Conservation (phyloP, 2,113 vertebrate genomes). For the Oreocharis arfaki region DNA sequence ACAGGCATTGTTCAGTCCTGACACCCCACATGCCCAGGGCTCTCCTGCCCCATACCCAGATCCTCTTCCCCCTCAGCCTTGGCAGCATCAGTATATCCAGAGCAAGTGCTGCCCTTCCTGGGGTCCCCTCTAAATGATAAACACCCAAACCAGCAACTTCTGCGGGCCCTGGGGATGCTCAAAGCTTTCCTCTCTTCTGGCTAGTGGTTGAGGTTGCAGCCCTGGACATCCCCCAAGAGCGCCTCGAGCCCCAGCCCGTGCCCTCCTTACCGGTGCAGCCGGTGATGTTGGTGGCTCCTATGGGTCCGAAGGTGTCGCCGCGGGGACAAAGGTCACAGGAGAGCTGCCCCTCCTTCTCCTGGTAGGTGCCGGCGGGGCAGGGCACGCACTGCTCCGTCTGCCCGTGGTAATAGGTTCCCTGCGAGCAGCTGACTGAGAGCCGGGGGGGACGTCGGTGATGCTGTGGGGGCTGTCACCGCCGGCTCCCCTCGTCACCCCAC, state of each 20-base stretch:
- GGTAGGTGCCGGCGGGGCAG: conserved; percentile 93
- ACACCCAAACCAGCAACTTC: not conserved
- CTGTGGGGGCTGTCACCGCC: not conserved
- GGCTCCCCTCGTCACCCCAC: not conserved
- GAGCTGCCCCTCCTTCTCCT: conserved; percentile 96
- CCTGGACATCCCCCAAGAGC: rapidly evolving
- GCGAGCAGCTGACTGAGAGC: conserved; percentile 94
- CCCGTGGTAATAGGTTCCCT: conserved; percentile 94
- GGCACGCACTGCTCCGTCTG: conserved; percentile 92
- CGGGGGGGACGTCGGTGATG: conserved; percentile 66
- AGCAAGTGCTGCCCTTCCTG: not conserved
- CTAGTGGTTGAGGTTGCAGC: not conserved
- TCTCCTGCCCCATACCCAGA: not conserved
- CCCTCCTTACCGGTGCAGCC: conserved; percentile 84
- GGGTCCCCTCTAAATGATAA: not conserved
- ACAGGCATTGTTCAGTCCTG: not conserved
- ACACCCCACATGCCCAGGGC: not conserved
- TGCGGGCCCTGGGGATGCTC: not conserved
- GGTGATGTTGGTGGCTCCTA: conserved; percentile 89
- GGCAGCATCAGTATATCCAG: not conserved
- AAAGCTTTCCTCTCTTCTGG: not conserved
- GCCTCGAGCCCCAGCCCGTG: rapidly evolving
- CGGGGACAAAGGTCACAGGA: conserved; percentile 96
- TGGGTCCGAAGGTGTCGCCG: conserved; percentile 87
- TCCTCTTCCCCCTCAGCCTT: not conserved